Base-by-base conservation (phyloP, 2,888 invertebrate species). In the Leucoptera coffeella region DNA sequence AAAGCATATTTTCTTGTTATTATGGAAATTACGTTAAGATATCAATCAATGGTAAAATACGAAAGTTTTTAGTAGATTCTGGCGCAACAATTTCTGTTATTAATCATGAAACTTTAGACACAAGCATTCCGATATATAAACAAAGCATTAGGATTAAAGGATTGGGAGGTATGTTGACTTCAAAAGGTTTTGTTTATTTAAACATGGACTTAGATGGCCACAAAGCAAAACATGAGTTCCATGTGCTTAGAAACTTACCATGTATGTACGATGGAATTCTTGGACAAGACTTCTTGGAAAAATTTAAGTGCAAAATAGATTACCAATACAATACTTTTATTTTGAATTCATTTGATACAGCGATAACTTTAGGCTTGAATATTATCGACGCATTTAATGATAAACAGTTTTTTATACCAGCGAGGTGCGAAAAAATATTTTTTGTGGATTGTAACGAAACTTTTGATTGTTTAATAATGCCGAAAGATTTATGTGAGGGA, bases 121-220 rank as follows among this genome's bases (percentile, higher is more conserved):
- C 19, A 26, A 12, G 32, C 14, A 32, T 33, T 28, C 29, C 31
- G 10, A 19, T 32, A 22, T 29, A 32, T 29, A 34, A 32, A 29
- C 23, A 30, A 10, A 30, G 9, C 17, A 25, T 30, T 8, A 13
- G n/a, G 12, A 25, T 34, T 29, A 30, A 29, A 15, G 33, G 33
- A 12, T 19, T 35, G 3, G 32, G 33, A 6, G 35, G 33, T 12
- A 30, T 19, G 11, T 19, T 30, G 2, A 12, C 28, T 4, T 19
- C 31, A 13, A 20, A 28, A 1, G 32, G 34, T 13, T 32, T 25
- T 24, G 29, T 29, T 28, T 30, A 25, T 20, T 10, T 34, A 17
- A 12, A 14, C 12, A 21, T 32, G 13, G 22, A 14, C 15, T 5
- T 10, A 2, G 4, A 21, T 10, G 15, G 12, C 3, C 3, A 22